Evolutionary conservation across 2,113 vertebrate genomes (phyloP).

Genomic region (Halcyon senegalensis): DNA sequence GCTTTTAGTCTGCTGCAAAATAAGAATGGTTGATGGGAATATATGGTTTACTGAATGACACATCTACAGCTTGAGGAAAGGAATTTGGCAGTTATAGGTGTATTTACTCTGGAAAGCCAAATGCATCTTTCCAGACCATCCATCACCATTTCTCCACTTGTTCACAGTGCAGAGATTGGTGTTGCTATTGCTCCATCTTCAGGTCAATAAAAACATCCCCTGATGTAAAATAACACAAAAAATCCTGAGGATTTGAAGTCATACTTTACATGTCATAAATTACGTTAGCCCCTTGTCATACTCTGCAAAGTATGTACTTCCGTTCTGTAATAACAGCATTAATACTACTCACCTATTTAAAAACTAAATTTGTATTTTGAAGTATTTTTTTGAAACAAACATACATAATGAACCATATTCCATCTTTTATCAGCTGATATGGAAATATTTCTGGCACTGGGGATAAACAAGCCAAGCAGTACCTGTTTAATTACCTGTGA

Average conservation of each 20-base stretch:
- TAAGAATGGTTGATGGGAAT: background rate
- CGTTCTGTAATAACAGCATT: background rate
- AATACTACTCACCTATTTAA: background rate
- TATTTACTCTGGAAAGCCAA: slow-evolving; percentile 5
- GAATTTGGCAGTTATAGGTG: slow-evolving; percentile 26
- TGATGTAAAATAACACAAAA: background rate
- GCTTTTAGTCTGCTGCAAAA: background rate
- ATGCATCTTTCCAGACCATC: slow-evolving; percentile 24
- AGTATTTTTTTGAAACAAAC: background rate
- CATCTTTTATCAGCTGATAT: background rate
- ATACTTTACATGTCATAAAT: background rate
- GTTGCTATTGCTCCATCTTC: background rate
- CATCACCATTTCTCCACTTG: slow-evolving; percentile 17
- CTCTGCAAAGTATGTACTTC: background rate
- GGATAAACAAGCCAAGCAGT: background rate
- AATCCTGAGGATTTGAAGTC: background rate
- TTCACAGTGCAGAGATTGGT: background rate
- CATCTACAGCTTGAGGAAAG: background rate
- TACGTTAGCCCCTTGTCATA: background rate
- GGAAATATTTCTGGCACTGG: background rate
- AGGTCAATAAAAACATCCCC: background rate
- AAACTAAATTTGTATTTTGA: background rate
- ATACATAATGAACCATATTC: background rate
- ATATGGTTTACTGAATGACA: background rate
- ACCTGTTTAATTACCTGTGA: background rate